Conservation (phyloP, 2,113 vertebrate species). For the Gasterosteus nipponicus region DNA sequence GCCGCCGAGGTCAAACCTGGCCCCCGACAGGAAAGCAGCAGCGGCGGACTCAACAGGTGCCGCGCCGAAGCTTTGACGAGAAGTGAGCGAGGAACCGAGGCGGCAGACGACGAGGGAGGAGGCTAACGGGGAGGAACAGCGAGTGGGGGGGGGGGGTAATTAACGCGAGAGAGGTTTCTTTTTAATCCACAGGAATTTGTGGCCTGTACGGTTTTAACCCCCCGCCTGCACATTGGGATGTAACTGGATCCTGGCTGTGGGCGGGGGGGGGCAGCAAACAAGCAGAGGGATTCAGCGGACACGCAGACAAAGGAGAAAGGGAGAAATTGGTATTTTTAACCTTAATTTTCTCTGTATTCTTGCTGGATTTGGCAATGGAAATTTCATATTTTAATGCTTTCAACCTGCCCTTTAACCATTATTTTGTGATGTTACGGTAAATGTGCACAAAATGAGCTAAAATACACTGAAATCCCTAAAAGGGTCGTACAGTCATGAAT, state of each 20-base stretch:
- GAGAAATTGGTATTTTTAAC: neutral
- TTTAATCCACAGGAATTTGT: constrained; percentile 40
- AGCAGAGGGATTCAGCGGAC: neutral
- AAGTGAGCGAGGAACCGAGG: constrained; percentile 6
- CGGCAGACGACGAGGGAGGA: constrained; percentile 2
- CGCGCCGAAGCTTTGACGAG: constrained; percentile 36
- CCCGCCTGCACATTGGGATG: constrained; percentile 11
- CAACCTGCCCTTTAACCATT: neutral
- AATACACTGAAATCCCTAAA: no score
- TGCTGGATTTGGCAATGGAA: neutral
- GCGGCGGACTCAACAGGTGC: constrained; percentile 50
- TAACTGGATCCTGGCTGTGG: constrained; percentile 9
- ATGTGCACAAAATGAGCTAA: neutral
- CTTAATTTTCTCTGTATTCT: neutral
- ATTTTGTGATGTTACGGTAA: neutral
- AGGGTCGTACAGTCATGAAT: neutral
- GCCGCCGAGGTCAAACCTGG: constrained; percentile 29
- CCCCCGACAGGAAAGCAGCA: neutral
- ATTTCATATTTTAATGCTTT: neutral
- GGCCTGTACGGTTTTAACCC: constrained; percentile 16
- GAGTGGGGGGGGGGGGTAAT: neutral
- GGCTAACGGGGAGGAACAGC: neutral
- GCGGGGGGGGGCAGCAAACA: constrained; percentile 15
- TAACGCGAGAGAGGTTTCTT: constrained; percentile 24
- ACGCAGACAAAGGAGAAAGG: neutral